A percentile compares a stretch with the other conserved stretches of the same genome.
phyloP scores from a whole-genome alignment of 2,888 invertebrate species.

The Caprella mutica region DNA sequence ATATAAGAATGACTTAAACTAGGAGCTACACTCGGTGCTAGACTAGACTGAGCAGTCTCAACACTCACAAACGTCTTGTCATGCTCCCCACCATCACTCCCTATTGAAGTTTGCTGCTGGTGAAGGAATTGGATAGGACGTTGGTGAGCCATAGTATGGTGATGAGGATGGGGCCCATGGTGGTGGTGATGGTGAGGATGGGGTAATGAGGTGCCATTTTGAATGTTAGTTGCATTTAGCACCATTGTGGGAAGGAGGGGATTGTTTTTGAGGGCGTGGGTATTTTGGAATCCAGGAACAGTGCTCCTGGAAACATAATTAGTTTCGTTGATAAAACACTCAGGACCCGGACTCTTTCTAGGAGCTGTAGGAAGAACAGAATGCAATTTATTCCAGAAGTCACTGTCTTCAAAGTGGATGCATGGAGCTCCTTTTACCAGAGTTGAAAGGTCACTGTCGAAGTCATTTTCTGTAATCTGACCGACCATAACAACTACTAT shows the following conservation, averaged over 20 bases:
- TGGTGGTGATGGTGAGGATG: slow-evolving; percentile 11
- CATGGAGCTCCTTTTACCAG: slow-evolving; percentile 74
- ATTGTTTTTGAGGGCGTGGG: slow-evolving; percentile 12
- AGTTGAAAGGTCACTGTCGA: slow-evolving; percentile 69
- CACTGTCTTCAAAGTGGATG: slow-evolving; percentile 73
- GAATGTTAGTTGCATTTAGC: slow-evolving; percentile 15
- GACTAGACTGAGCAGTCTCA: slow-evolving; percentile 33
- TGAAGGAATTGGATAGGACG: slow-evolving; percentile 16
- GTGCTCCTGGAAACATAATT: slow-evolving; percentile 31
- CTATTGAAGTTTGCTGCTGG: slow-evolving; percentile 21
- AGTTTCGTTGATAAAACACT: slow-evolving; percentile 32
- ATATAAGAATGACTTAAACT: slow-evolving; percentile 30
- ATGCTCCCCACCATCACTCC: slow-evolving; percentile 23
- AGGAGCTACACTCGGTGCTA: slow-evolving; percentile 14
- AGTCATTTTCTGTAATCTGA: slow-evolving; percentile 52
- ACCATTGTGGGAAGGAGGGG: slow-evolving; percentile 25
- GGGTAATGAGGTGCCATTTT: slow-evolving; percentile 1
- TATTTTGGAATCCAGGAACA: slow-evolving; percentile 17
- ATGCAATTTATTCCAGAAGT: slow-evolving; percentile 85
- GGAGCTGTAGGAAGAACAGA: slow-evolving; percentile 64
- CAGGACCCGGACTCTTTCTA: slow-evolving; percentile 13
- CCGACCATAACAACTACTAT: slow-evolving; percentile 72
- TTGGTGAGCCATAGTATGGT: slow-evolving; percentile 15
- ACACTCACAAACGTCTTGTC: slow-evolving; percentile 30
- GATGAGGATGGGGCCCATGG: slow-evolving; percentile 15